phyloP scores from a whole-genome alignment of 2,113 vertebrate species.

The Diglossa brunneiventris region DNA sequence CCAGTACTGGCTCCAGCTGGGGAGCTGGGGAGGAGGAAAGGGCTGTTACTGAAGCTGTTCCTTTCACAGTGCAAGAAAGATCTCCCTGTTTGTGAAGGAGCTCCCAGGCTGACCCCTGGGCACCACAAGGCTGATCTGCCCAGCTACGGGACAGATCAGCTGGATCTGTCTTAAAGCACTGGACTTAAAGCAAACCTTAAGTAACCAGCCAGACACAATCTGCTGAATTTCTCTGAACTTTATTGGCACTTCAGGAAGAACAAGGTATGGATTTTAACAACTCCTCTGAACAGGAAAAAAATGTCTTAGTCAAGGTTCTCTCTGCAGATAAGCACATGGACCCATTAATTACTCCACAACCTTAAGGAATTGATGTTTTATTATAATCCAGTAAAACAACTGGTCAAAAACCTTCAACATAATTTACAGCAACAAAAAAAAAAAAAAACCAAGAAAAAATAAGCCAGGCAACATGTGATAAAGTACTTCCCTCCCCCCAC shows the following conservation, averaged over 20 bases:
- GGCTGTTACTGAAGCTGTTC: background rate
- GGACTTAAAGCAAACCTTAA: background rate
- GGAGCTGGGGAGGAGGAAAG: background rate
- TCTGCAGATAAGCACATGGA: slow-evolving; percentile 5
- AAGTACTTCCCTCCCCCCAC: slow-evolving; percentile 14
- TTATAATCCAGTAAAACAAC: slow-evolving; percentile 38
- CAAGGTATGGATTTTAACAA: slow-evolving; percentile 65
- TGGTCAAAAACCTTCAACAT: slow-evolving; percentile 56
- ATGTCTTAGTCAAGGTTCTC: slow-evolving; percentile 26
- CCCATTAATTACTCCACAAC: slow-evolving; percentile 11
- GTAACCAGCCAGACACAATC: slow-evolving; percentile 40
- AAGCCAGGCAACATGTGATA: slow-evolving; percentile 38
- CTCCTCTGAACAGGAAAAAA: slow-evolving; percentile 50
- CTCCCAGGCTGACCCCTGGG: background rate
- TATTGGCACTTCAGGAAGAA: slow-evolving; percentile 80
- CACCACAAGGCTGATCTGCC: background rate
- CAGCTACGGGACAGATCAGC: background rate
- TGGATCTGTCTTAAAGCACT: too few relatives aligned
- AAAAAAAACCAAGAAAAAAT: slow-evolving; percentile 30
- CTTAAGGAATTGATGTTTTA: slow-evolving; percentile 29
- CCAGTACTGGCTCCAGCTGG: background rate
- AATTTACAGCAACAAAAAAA: slow-evolving; percentile 74
- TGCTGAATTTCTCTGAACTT: slow-evolving; percentile 71
- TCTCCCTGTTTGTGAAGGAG: rapidly evolving
- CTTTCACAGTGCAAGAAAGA: background rate